Evolutionary conservation across 2,888 invertebrate species (phyloP), one percentile per base, ranked within the genome.

Genomic region (Cataglyphis cursor): DNA sequence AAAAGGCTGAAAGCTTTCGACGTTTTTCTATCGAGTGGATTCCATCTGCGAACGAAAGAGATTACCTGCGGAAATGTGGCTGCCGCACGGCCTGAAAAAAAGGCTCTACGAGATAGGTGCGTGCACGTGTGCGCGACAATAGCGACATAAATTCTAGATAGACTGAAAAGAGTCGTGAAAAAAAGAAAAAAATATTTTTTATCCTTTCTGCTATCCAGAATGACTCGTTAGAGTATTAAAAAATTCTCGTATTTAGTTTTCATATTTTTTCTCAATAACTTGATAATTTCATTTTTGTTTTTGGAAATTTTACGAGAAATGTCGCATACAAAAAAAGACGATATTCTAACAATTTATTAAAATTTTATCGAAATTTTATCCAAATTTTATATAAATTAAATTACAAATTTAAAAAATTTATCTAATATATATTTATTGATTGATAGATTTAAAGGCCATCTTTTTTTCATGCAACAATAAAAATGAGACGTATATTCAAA

Each of bases 1-100:
- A 81, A 90, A 90, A 90, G 91, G 89, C 54, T 83, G 83, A 87
- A 86, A 83, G 90, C 88, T 81, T 66, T 87, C 83, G 84, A 24
- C 66, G 35, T 86, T 82, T 81, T 88, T 84, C 62, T 85, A 83
- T 83, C 72, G 83, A 81, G 57, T 51, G 82, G 68, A 72, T 86
- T 84, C 81, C 82, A 85, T 85, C 84, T 78, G 66, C 82, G 73
- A 90, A 85, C 80, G 83, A 85, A 85, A 82, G 80, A 83, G 85
- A 90, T 89, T 90, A 88, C 85, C 54, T 78, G 62, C 9, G 80
- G 85, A 87, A 89, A 82, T 89, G 84, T 61, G 66, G 18, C 31
- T 6, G 21, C 15, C n/a, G 75, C 41, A 83, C 78, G 41, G 82
- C n/a, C 35, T 51, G 62, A 54, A 81, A 85, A 44, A 88, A 87